Conservation (phyloP, 2,888 invertebrate genomes). For the Eledone cirrhosa region DNA sequence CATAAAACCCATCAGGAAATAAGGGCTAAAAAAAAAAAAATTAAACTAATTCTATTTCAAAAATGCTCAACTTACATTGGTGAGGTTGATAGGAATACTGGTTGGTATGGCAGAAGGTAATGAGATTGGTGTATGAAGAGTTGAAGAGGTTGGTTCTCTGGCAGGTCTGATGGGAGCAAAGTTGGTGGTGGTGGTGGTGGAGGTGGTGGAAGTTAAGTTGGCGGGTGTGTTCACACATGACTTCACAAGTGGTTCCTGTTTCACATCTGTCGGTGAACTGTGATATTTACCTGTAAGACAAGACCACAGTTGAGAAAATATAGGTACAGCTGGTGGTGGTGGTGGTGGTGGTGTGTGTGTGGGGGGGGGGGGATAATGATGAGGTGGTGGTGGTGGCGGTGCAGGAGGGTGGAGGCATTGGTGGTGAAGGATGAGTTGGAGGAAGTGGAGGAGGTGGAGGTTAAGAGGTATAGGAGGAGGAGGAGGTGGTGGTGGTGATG, state of each 20-base stretch:
- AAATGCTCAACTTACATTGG: slow-evolving; percentile 23
- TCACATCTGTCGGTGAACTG: slow-evolving; percentile 57
- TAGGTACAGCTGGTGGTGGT: background rate
- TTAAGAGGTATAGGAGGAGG: too few species aligned
- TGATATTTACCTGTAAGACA: slow-evolving; percentile 56
- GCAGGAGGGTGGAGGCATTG: too few species aligned
- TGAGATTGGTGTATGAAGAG: slow-evolving; percentile 17
- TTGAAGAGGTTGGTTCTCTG: slow-evolving; percentile 29
- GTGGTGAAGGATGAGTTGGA: too few species aligned
- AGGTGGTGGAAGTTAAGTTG: slow-evolving; percentile 29
- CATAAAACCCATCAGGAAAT: too few species aligned
- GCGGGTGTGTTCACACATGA: slow-evolving; percentile 15
- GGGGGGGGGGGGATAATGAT: too few species aligned
- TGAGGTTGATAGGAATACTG: slow-evolving; percentile 19
- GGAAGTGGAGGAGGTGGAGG: too few species aligned
- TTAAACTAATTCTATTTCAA: too few species aligned
- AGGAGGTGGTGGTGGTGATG: too few species aligned
- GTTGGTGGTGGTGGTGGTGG: background rate
- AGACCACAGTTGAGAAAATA: background rate
- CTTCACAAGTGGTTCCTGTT: slow-evolving; percentile 47
- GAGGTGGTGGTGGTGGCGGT: too few species aligned
- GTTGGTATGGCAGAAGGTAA: slow-evolving; percentile 28
- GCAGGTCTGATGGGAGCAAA: slow-evolving; percentile 39
- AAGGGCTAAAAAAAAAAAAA: too few species aligned
- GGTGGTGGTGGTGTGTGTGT: background rate